Evolutionary conservation across 2,113 vertebrate species (phyloP), one percentile per base, ranked within the genome.

Genomic region (Arenaria interpres): DNA sequence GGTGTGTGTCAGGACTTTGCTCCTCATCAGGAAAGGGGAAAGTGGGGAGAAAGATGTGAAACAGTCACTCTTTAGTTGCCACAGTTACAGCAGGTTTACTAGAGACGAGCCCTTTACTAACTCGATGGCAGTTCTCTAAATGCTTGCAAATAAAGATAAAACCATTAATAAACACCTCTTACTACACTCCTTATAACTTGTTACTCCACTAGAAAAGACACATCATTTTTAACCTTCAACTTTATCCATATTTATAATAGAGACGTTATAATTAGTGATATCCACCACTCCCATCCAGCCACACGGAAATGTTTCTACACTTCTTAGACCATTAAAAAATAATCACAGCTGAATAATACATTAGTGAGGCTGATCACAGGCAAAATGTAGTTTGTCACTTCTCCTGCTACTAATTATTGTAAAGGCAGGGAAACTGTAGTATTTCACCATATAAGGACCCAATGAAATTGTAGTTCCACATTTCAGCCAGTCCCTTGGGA

Each of bases 271-370:
- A 76, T 57, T 72, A 66, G 45, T n/a, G 88, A 79, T 88, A 68
- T 24, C 45, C 43, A 74, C 45, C 53, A 76, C 60, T 94, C 85
- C 69, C 87, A 91, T 21, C 33, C 81, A 89, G 77, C 39, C 69
- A 79, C 28, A 33, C 2, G 16, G 46, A 91, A 82, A 72, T 11
- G 37, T 64, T 95, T 57, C 81, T 82, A 19, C 22, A 6, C 62
- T 85, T 91, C 85, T 89, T 59, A 59, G 60, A 46, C 25, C 22
- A 71, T 92, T 88, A 87, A 75, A 92, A 92, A 88, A 89, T 87
- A 85, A 92, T 91, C 80, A 81, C 0, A 0, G 68, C 54, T 92
- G 59, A 96, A 93, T 83, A 94, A 95, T 89, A 77, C 76, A 96
- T 89, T 45, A 90, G 33, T 45, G 35, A 88, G 69, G 64, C 53